Evolutionary conservation across 2,113 vertebrate species (phyloP), one percentile per base, ranked within the genome.

Genomic region (Macheiramphus alcinus): DNA sequence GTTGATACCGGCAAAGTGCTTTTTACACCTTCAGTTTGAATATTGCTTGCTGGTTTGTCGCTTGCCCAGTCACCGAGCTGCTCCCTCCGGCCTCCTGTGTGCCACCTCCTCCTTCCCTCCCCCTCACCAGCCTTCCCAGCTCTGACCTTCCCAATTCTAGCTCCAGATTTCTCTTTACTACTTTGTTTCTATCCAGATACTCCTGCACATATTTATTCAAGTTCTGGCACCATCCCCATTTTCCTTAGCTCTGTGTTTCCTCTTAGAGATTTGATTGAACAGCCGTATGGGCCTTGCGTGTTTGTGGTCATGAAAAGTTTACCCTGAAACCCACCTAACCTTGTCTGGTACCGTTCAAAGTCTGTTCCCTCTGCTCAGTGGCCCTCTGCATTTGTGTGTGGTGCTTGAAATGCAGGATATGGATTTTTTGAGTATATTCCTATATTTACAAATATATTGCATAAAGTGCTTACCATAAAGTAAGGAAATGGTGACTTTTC

Each of bases 1-100:
- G 26, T 55, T 88, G 61, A 22, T 88, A 67, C 13, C 17, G 52
- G 61, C 15, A 36, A 70, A 70, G 17, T 45, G 55, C 4, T 78
- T 95, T 90, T 83, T 84, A 11, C 56, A n/a, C 53, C 36, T 67
- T 74, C 50, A 25, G 14, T 74, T 74, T 78, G n/a, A 70, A 22
- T 66, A 66, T 76, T 83, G 38, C 32, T 66, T 83, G 34, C 66
- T 50, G 29, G 26, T 78, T 80, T 2, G 0, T 68, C 70, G 25
- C 52, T 45, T 76, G 11, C 75, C 53, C 53, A 7, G n/a, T 90
- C 67, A 58, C 38, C 0, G 1, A 74, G 32, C 29, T 93, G 62
- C 43, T 79, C 26, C 38, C 32, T 53, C 19, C 0, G 0, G 11
- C 34, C 75, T 43, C 3, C 1, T 26, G 1, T 42, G 26, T 71